A percentile compares a stretch with the other conserved stretches of the same genome.
These are phyloP conservation scores for Parambassis ranga DNA, from an alignment of 2,797 vertebrate genomes.

Conservation along the genomic window DNA sequence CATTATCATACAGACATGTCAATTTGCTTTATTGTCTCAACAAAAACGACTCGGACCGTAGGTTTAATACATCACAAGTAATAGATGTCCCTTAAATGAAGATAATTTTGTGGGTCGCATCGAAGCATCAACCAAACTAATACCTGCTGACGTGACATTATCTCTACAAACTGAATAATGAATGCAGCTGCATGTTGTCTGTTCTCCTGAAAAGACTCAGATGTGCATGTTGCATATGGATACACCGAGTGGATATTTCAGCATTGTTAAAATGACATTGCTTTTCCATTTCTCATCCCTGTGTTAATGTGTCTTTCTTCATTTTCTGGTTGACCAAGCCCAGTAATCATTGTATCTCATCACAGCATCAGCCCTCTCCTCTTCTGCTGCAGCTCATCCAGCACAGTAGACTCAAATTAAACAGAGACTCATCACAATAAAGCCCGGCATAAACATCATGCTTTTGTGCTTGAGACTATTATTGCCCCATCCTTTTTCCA, in stretches of 20 bases:
- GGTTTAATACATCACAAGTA: background rate
- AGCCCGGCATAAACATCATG: slow-evolving; percentile 73
- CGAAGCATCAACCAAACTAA: slow-evolving; percentile 3
- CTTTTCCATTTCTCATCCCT: slow-evolving; percentile 73
- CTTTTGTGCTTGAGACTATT: slow-evolving; percentile 67
- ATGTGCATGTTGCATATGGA: slow-evolving; percentile 37
- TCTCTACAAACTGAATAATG: slow-evolving; percentile 23
- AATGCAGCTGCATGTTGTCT: slow-evolving; percentile 15
- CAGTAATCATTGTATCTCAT: slow-evolving; percentile 78
- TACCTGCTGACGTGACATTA: slow-evolving; percentile 11
- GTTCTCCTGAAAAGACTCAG: slow-evolving; percentile 19
- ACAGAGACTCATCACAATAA: slow-evolving; percentile 79
- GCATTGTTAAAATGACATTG: slow-evolving; percentile 64
- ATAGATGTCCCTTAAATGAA: background rate
- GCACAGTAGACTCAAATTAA: slow-evolving; percentile 75
- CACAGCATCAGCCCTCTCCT: slow-evolving; percentile 67
- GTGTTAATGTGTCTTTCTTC: slow-evolving; percentile 79
- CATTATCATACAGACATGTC: too few species aligned
- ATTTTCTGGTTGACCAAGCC: slow-evolving; percentile 81
- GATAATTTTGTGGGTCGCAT: background rate
- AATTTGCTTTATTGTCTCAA: too few species aligned
- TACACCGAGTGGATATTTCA: slow-evolving; percentile 51
- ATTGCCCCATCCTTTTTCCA: slow-evolving; percentile 61
- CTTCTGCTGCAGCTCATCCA: slow-evolving; percentile 55
- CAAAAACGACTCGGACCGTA: too few species aligned